Evolutionary conservation across 1,140 invertebrate species (phyloP).

Genomic region (Drosophila nigromelanica): DNA sequence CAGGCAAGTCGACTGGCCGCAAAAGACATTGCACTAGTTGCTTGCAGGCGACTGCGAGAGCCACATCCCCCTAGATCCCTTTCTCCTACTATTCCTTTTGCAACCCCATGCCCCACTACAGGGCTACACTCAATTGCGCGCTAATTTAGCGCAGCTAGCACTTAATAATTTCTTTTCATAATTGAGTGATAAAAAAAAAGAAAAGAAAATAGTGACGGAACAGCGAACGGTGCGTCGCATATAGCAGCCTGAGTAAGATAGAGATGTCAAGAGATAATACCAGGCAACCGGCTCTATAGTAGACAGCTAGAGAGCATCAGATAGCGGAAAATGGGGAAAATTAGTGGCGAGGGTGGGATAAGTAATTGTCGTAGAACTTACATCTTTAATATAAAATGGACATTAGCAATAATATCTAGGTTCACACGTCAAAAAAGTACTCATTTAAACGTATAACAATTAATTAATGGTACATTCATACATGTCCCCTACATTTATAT

Average conservation of each 20-base stretch:
- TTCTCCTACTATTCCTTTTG: neutral
- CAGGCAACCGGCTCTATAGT: constrained; percentile 11
- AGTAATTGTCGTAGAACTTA: neutral
- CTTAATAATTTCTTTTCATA: constrained; percentile 83
- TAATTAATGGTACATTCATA: too few species aligned
- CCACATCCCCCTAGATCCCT: neutral
- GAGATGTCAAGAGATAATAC: constrained; percentile 44
- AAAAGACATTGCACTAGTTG: constrained; percentile 54
- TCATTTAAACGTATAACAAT: too few species aligned
- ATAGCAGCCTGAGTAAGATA: constrained; percentile 39
- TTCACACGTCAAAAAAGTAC: too few species aligned
- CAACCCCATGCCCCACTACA: constrained; percentile 9
- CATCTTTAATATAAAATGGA: too few species aligned
- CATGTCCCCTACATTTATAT: too few species aligned
- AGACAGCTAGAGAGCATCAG: constrained; percentile 19
- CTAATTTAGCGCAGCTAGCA: constrained; percentile 81
- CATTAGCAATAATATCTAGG: neutral
- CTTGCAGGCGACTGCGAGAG: constrained; percentile 20
- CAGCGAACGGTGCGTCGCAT: constrained; percentile 33
- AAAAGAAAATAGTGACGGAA: constrained; percentile 33
- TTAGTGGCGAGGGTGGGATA: constrained; percentile 9
- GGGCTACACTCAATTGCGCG: constrained; percentile 76
- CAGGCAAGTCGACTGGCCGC: constrained; percentile 42
- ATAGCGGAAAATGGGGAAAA: neutral
- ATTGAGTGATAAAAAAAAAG: constrained; percentile 57